Evolutionary conservation across 1,140 invertebrate species (phyloP), one percentile per base, ranked within the genome.

Genomic region (Venturia canescens): DNA sequence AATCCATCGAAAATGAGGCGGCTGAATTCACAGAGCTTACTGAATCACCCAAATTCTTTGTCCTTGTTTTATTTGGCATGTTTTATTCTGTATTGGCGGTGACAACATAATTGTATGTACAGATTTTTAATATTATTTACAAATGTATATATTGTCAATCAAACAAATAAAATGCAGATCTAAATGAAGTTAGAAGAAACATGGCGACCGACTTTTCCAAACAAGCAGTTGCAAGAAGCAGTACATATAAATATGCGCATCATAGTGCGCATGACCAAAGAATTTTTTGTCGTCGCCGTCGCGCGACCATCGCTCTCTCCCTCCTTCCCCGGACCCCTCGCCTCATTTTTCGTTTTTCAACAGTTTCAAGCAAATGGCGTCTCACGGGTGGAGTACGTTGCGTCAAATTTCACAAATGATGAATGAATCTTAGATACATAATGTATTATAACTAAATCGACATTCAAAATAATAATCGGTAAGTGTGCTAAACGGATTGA

Each of bases 281-380:
- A 1, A n/a, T 5, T n/a, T 53, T 53, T 53, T 53, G 1, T 53
- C n/a, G 38, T 44, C 38, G 38, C 38, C 38, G 38, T 44, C 53
- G 53, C 53, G 21, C 21, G 53, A 57, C 53, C 53, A 5, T 18
- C 18, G 7, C 21, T 57, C 11, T 63, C 23, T n/a, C n/a, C 21
- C 31, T n/a, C n/a, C 21, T 21, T 16, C 34, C 60, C 69, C 63
- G 50, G n/a, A n/a, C 31, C 3, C 26, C 67, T 60, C 26, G 71
- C 70, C 18, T 44, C 38, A n/a, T 38, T 57, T 80, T 23, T 48
- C 38, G 21, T 27, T 60, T 80, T 34, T 63, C 71, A 16, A 67
- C 81, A 82, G 81, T 82, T 79, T 78, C 69, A 88, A 91, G 90
- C 88, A 92, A 92, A 92, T 92, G 91, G 91, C 90, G 91, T 92